Evolutionary conservation across 2,888 invertebrate species (phyloP).

Genomic region (Rhingia campestris): DNA sequence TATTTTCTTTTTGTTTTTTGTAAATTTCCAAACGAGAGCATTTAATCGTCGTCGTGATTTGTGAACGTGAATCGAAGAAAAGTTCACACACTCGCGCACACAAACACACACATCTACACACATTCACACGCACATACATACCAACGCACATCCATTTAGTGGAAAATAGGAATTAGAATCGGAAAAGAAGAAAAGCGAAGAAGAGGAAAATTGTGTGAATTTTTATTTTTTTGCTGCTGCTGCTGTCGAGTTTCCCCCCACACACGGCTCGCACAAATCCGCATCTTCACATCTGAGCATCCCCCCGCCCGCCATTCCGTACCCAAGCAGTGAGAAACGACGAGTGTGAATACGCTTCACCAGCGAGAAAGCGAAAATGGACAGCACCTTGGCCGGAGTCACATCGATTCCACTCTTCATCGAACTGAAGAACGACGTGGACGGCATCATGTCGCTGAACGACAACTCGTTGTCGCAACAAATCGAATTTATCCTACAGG

Average conservation of each 20-base stretch:
- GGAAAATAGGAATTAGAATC: slow-evolving; percentile 51
- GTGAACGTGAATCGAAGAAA: slow-evolving; percentile 63
- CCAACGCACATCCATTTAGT: slow-evolving; percentile 68
- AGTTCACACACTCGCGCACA: slow-evolving; percentile 45
- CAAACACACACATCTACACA: slow-evolving; percentile 6
- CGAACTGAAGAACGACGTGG: slow-evolving; percentile 78
- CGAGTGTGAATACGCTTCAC: slow-evolving; percentile 44
- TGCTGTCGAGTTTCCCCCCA: slow-evolving; percentile 11
- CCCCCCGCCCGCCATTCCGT: slow-evolving; percentile 19
- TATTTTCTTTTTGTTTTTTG: slow-evolving; percentile 70
- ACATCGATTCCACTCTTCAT: slow-evolving; percentile 73
- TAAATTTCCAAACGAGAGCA: slow-evolving; percentile 69
- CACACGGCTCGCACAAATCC: not conserved
- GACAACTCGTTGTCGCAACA: slow-evolving; percentile 82
- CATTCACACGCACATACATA: slow-evolving; percentile 51
- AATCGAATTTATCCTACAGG: slow-evolving; percentile 83
- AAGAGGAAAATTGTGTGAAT: slow-evolving; percentile 45
- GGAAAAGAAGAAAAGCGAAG: slow-evolving; percentile 18
- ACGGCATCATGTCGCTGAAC: slow-evolving; percentile 81
- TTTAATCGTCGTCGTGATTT: slow-evolving; percentile 42
- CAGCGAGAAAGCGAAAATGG: slow-evolving; percentile 52
- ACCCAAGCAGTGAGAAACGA: slow-evolving; percentile 7
- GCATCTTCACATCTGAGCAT: not conserved
- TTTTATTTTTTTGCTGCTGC: slow-evolving; percentile 35
- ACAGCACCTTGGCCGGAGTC: slow-evolving; percentile 67